Percentiles rank a stretch among this genome's conserved stretches.
Evolutionary conservation across 2,888 invertebrate species (phyloP).

Genomic region (Gasteruption jaculator): DNA sequence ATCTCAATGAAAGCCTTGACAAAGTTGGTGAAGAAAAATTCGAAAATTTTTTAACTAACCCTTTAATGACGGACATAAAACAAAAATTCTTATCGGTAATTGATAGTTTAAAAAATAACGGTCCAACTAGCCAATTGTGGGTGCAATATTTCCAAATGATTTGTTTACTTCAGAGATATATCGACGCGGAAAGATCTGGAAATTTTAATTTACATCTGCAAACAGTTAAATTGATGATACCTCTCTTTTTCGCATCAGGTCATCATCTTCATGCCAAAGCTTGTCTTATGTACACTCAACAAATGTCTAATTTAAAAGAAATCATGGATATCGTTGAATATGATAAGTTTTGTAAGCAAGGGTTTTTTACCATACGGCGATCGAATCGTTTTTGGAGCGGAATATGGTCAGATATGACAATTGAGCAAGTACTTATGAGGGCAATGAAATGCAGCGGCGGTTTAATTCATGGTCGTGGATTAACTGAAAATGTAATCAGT

Average conservation of each 20-base stretch:
- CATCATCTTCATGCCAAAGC: slow-evolving; percentile 32
- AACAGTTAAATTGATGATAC: slow-evolving; percentile 24
- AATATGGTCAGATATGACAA: slow-evolving; percentile 24
- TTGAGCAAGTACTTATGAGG: slow-evolving; percentile 25
- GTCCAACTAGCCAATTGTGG: slow-evolving; percentile 31
- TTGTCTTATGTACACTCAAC: slow-evolving; percentile 32
- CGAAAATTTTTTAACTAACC: slow-evolving; percentile 5
- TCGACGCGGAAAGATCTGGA: slow-evolving; percentile 34
- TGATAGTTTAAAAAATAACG: too few relatives aligned
- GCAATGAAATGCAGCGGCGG: slow-evolving; percentile 32
- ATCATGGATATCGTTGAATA: slow-evolving; percentile 25
- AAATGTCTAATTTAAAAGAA: slow-evolving; percentile 28
- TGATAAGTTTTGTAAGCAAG: slow-evolving; percentile 22
- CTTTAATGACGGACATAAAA: too few relatives aligned
- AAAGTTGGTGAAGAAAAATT: slow-evolving; percentile 11
- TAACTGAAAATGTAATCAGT: slow-evolving; percentile 28
- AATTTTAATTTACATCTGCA: slow-evolving; percentile 33
- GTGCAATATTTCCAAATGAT: slow-evolving; percentile 33
- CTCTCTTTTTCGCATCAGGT: slow-evolving; percentile 25
- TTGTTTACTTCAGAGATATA: slow-evolving; percentile 30
- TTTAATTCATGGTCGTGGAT: slow-evolving; percentile 29
- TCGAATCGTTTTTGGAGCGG: slow-evolving; percentile 24
- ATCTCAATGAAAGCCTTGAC: slow-evolving; percentile 3
- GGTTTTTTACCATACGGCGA: slow-evolving; percentile 26
- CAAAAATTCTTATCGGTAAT: too few relatives aligned